Evolutionary conservation across 2,113 vertebrate species (phyloP).

Genomic region (Sturnira hondurensis): DNA sequence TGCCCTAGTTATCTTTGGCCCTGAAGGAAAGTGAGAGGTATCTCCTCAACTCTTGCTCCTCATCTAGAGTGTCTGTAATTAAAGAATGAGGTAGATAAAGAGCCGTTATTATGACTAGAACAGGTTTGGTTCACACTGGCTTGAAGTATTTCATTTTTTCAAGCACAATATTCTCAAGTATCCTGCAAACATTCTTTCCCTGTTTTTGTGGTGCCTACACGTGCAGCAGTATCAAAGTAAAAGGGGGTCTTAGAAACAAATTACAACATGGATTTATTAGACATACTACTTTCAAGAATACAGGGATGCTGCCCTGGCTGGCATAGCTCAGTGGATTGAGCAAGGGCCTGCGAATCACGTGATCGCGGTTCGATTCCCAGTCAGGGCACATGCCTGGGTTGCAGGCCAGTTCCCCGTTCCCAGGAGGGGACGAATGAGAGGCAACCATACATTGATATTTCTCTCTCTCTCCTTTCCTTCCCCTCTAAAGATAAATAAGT

Average conservation of each 20-base stretch:
- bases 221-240: neutral
- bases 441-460: too few relatives aligned
- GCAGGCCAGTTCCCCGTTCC: too few relatives aligned
- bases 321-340: too few relatives aligned
- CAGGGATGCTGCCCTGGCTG: too few relatives aligned
- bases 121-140: neutral
- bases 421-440: too few relatives aligned
- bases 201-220: neutral
- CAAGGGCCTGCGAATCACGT: too few relatives aligned
- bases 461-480: too few relatives aligned
- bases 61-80: neutral
- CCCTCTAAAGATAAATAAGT: too few relatives aligned
- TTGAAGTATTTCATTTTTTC: conserved; percentile 12
- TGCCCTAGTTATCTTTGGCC: neutral
- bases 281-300: neutral
- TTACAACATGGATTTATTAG: neutral
- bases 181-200: neutral
- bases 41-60: neutral
- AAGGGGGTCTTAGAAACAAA: neutral
- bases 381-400: too few relatives aligned
- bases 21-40: neutral
- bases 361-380: too few relatives aligned
- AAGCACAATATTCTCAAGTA: neutral
- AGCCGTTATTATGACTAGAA: neutral
- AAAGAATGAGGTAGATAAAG: conserved; percentile 20